phyloP scores from a whole-genome alignment of 2,797 vertebrate species.

The Tadarida brasiliensis region DNA sequence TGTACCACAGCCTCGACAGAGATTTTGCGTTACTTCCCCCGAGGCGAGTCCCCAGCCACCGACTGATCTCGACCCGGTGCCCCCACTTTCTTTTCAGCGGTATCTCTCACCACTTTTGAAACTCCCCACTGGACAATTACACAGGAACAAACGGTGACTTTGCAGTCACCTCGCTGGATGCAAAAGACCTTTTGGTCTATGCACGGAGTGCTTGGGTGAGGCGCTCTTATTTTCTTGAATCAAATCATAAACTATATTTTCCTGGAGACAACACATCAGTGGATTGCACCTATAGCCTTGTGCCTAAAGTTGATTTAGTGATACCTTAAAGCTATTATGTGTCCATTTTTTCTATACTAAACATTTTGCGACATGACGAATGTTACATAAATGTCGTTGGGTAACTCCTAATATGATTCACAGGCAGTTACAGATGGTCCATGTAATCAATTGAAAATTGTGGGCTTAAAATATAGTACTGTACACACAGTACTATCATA shows the following conservation, averaged over 20 bases:
- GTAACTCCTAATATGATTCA: slow-evolving; percentile 57
- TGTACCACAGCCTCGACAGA: neutral
- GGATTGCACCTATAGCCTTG: neutral
- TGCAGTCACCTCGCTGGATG: neutral
- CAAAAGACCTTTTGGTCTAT: slow-evolving; percentile 30
- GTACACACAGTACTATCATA: slow-evolving; percentile 42
- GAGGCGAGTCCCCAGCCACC: neutral
- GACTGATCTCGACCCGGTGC: neutral
- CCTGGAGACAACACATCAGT: neutral
- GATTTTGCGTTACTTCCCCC: neutral
- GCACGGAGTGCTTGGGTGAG: neutral
- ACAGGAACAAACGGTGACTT: neutral
- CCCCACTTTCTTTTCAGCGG: neutral
- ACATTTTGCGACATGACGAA: slow-evolving; percentile 60
- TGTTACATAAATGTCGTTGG: slow-evolving; percentile 67
- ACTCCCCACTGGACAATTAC: neutral
- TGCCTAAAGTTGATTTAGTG: slow-evolving; percentile 56
- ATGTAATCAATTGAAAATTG: slow-evolving; percentile 66
- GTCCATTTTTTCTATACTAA: slow-evolving; percentile 53
- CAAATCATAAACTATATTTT: neutral
- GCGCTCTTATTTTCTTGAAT: neutral
- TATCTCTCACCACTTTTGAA: neutral
- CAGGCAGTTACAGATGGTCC: slow-evolving; percentile 65
- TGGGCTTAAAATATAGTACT: slow-evolving; percentile 23
- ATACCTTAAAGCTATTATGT: slow-evolving; percentile 53